These are phyloP conservation scores for Ochlodes sylvanus DNA, from an alignment of 2,888 invertebrate species.

Conservation along the genomic window DNA sequence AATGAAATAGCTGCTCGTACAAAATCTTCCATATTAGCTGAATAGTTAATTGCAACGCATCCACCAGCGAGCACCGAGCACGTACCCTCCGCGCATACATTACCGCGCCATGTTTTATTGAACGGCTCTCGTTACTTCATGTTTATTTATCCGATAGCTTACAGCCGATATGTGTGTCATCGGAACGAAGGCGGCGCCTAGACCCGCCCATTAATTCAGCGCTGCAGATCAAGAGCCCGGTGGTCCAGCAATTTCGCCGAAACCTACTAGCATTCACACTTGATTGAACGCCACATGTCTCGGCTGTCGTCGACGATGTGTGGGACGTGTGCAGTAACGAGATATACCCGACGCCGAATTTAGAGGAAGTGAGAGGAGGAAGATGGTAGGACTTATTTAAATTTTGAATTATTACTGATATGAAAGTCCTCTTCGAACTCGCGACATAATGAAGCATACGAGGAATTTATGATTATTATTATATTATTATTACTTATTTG, in stretches of 20 bases:
- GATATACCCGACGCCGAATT: neutral
- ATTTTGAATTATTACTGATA: too few species aligned
- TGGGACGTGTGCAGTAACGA: neutral
- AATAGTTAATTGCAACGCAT: constrained; percentile 31
- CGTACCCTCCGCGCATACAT: constrained; percentile 28
- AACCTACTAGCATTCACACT: constrained; percentile 24
- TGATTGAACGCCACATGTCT: neutral
- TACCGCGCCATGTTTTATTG: constrained; percentile 30
- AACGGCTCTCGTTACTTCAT: constrained; percentile 31
- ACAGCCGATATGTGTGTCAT: constrained; percentile 34
- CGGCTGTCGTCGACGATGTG: constrained; percentile 4
- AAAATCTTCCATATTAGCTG: constrained; percentile 33
- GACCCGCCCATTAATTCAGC: constrained; percentile 21
- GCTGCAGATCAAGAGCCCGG: constrained; percentile 6
- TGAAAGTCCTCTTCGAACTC: too few species aligned
- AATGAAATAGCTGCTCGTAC: constrained; percentile 23
- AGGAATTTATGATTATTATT: too few species aligned
- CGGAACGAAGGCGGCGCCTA: constrained; percentile 31
- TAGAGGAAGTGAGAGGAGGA: neutral
- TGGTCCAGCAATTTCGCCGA: constrained; percentile 28
- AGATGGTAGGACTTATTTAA: neutral
- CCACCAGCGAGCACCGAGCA: constrained; percentile 16
- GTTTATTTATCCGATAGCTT: constrained; percentile 30
- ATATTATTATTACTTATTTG: too few species aligned
- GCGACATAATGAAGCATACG: too few species aligned